A percentile compares a stretch with the other conserved stretches of the same genome.
These are phyloP conservation scores for Tyto alba DNA, from an alignment of 2,113 vertebrate genomes.

Conservation along the genomic window DNA sequence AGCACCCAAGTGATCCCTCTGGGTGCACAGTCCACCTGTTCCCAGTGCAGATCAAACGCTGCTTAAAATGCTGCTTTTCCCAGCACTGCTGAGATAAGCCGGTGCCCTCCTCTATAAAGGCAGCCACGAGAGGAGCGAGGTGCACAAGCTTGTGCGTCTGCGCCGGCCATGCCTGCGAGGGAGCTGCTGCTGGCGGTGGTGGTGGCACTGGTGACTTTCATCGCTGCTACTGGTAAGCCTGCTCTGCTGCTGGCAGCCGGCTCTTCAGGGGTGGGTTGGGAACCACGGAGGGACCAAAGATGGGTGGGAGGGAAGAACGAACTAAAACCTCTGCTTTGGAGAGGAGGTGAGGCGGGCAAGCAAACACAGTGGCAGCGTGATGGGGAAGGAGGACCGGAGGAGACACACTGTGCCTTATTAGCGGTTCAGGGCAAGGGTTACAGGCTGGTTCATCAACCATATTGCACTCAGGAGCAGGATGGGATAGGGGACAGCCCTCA, in stretches of 20 bases:
- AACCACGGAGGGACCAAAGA: not conserved
- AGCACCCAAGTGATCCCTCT: not conserved
- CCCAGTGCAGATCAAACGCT: not conserved
- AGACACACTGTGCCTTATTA: accelerated
- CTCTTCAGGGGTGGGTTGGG: accelerated
- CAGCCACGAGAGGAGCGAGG: accelerated
- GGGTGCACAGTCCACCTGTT: not conserved
- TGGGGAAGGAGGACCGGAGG: not conserved
- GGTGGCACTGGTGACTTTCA: accelerated
- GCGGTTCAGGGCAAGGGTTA: not conserved
- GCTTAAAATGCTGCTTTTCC: constrained; percentile 22
- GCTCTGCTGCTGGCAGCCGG: not conserved
- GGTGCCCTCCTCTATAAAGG: not conserved
- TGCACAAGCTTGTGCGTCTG: accelerated
- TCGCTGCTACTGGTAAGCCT: not conserved
- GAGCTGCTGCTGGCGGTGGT: not conserved
- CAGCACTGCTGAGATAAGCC: not conserved
- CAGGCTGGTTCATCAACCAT: not conserved
- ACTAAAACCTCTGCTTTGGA: not conserved
- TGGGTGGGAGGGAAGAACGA: not conserved
- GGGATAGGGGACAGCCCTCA: not conserved
- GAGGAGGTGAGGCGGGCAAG: not conserved
- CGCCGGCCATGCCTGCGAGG: not conserved
- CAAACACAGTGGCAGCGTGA: not conserved
- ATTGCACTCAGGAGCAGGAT: not conserved